Percentiles rank a stretch among this genome's conserved stretches.
Evolutionary conservation across 35 echinoderm and acorn worm species (phyloP).

Genomic region (Heliocidaris erythrogramma): DNA sequence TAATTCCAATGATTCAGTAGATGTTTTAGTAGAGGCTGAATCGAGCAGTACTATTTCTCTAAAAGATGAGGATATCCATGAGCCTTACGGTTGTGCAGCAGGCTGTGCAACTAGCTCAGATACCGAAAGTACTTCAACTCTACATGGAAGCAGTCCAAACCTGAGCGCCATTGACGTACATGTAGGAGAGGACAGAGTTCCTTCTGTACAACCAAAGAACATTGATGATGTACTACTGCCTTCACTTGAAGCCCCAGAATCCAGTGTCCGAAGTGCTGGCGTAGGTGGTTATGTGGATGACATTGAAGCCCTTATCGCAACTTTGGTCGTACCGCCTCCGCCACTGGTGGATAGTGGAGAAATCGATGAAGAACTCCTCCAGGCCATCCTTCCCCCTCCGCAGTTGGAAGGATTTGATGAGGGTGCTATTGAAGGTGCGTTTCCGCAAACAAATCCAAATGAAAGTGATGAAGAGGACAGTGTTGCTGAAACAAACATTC

Average conservation of each 20-base stretch:
- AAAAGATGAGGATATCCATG: neutral
- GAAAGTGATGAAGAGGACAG: neutral
- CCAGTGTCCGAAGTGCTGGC: neutral
- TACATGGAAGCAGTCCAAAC: conserved; percentile 61
- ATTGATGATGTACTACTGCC: neutral
- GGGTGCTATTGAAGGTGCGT: conserved; percentile 43
- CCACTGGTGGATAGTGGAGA: conserved; percentile 55
- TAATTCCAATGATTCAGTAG: neutral
- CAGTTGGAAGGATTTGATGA: conserved; percentile 65
- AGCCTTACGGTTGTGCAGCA: neutral
- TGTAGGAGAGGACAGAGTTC: conserved; percentile 39
- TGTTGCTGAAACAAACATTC: neutral
- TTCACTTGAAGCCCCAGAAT: neutral
- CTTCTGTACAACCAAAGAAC: neutral
- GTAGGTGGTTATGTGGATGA: neutral
- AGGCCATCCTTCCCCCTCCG: conserved; percentile 73
- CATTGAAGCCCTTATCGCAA: conserved; percentile 78
- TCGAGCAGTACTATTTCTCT: neutral
- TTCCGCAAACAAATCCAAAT: neutral
- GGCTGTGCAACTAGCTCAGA: conserved; percentile 55
- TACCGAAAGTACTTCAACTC: conserved; percentile 70
- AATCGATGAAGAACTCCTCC: conserved; percentile 68
- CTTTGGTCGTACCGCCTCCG: conserved; percentile 81
- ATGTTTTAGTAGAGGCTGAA: neutral
- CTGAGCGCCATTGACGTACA: conserved; percentile 45